Percentiles rank a stretch among this genome's conserved stretches.
These are phyloP conservation scores for Drosophila nannoptera DNA, from an alignment of 1,140 invertebrate species.

Conservation along the genomic window DNA sequence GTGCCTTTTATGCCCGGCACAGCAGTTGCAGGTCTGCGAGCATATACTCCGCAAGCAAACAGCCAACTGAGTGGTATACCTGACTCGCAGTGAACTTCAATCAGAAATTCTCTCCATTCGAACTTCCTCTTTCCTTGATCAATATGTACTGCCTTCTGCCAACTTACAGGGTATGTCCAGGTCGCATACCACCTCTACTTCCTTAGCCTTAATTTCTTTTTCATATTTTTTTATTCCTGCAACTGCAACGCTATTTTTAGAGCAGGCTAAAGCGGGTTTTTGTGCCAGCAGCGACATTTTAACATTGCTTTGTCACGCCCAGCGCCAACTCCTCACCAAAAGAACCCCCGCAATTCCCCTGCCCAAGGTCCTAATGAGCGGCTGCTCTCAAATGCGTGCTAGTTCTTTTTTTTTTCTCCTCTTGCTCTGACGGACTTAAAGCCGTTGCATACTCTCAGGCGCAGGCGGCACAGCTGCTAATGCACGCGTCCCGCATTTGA, in stretches of 20 bases:
- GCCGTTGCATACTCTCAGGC: slow-evolving; percentile 22
- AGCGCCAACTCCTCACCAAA: slow-evolving; percentile 8
- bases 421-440: slow-evolving; percentile 11
- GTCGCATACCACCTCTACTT: neutral
- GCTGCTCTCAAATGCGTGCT: slow-evolving; percentile 64
- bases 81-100: too few relatives aligned
- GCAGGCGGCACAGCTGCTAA: slow-evolving; percentile 40
- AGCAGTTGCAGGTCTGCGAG: slow-evolving; percentile 16
- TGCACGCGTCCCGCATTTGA: slow-evolving; percentile 35
- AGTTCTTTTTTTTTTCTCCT: slow-evolving; percentile 31
- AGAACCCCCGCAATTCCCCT: slow-evolving; percentile 10
- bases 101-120: too few relatives aligned
- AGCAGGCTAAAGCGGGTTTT: slow-evolving; percentile 52
- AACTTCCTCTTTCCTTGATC: neutral
- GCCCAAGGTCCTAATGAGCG: slow-evolving; percentile 51
- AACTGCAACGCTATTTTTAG: slow-evolving; percentile 49
- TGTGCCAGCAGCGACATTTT: slow-evolving; percentile 60
- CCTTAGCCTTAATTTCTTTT: slow-evolving; percentile 3
- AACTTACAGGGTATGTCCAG: slow-evolving; percentile 3
- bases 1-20: neutral
- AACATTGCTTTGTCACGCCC: slow-evolving; percentile 66
- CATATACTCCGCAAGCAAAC: slow-evolving; percentile 7
- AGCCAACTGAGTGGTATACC: neutral
- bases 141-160: neutral
- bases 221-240: slow-evolving; percentile 23